A percentile compares a stretch with the other conserved stretches of the same genome.
These are phyloP conservation scores for Halichoerus grypus DNA, from an alignment of 2,113 vertebrate species.

Conservation along the genomic window DNA sequence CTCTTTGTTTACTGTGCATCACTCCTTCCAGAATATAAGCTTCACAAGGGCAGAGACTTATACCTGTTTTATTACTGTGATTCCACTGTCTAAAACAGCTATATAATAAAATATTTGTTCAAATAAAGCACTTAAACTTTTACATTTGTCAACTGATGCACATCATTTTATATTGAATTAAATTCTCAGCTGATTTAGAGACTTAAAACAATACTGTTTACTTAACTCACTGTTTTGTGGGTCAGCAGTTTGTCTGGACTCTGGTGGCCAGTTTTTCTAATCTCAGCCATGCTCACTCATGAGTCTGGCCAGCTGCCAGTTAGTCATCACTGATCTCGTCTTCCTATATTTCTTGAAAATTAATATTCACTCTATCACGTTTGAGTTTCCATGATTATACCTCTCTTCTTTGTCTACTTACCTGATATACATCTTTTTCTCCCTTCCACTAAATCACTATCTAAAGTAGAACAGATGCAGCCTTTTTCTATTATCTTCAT, in stretches of 20 bases:
- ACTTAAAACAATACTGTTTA: neutral
- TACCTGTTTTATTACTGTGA: neutral
- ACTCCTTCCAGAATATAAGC: neutral
- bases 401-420: neutral
- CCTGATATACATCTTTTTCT: neutral
- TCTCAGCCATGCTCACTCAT: neutral
- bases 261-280: neutral
- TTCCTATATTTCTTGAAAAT: neutral
- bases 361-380: neutral
- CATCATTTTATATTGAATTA: conserved; percentile 19
- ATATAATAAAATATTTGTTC: neutral
- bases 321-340: neutral
- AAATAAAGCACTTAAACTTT: neutral
- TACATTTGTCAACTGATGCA: neutral
- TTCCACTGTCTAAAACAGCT: neutral
- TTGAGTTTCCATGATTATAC: neutral
- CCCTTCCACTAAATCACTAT: neutral
- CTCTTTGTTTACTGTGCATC: neutral
- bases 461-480: neutral
- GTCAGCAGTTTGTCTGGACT: conserved; percentile 25
- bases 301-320: neutral
- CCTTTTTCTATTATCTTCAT: neutral
- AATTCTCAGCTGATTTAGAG: neutral
- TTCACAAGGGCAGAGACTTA: neutral
- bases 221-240: neutral